Conservation (phyloP, 2,888 invertebrate species). For the Oscheius sp. region DNA sequence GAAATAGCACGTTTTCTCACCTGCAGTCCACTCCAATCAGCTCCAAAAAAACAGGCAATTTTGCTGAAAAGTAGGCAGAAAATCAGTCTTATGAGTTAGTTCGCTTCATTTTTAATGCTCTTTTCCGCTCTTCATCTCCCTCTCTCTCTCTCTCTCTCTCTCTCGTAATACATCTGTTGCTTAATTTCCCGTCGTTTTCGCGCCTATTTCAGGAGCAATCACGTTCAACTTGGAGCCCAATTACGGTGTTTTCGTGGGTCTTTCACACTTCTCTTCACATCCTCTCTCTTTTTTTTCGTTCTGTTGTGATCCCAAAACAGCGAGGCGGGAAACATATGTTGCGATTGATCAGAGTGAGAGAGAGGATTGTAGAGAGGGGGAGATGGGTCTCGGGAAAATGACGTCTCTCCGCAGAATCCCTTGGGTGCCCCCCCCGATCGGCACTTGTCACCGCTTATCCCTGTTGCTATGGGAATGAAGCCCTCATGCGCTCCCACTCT, state of each 20-base stretch:
- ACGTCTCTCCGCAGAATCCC: background rate
- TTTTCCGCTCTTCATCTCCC: background rate
- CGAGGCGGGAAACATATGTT: constrained; percentile 8
- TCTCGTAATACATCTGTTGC: constrained; percentile 1
- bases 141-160: background rate
- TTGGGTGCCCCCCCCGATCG: background rate
- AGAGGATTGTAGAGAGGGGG: background rate
- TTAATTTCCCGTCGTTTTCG: background rate
- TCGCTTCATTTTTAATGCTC: too few relatives aligned
- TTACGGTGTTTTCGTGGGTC: background rate
- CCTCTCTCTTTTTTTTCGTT: background rate
- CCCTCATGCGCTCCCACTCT: too few relatives aligned
- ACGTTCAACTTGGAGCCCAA: background rate
- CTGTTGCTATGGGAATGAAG: too few relatives aligned
- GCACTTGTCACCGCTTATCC: background rate
- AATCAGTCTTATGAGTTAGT: too few relatives aligned
- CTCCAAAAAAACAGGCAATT: too few relatives aligned
- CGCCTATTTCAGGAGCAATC: background rate
- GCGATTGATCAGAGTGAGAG: background rate
- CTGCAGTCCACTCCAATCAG: too few relatives aligned
- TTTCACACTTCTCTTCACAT: background rate
- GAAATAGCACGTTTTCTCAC: too few relatives aligned
- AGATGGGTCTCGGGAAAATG: background rate
- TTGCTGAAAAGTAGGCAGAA: too few relatives aligned
- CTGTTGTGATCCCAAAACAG: background rate